phyloP scores from a whole-genome alignment of 2,113 vertebrate genomes.

The Odocoileus hemionus region DNA sequence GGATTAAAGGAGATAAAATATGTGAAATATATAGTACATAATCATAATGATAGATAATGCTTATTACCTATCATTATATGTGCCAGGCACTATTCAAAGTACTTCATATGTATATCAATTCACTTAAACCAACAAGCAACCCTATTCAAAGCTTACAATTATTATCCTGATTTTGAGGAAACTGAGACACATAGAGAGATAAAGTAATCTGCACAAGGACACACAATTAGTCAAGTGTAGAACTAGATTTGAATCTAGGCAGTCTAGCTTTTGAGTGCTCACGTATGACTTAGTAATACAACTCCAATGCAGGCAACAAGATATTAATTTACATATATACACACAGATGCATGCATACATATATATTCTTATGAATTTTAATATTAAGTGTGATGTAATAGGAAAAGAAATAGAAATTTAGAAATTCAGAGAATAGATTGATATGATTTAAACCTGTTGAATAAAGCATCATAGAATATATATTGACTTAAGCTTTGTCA shows the following conservation, averaged over 20 bases:
- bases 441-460: background rate
- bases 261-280: background rate
- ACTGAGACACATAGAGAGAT: background rate
- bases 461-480: background rate
- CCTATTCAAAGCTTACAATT: background rate
- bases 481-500: background rate
- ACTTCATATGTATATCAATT: background rate
- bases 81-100: background rate
- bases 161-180: constrained; percentile 35
- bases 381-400: background rate
- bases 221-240: background rate
- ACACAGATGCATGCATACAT: background rate
- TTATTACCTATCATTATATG: background rate
- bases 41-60: background rate
- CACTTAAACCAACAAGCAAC: background rate
- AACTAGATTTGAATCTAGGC: background rate
- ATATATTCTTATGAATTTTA: background rate
- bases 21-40: constrained; percentile 2
- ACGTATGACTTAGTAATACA: background rate
- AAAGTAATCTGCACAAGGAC: constrained; percentile 4
- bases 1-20: constrained; percentile 29
- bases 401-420: constrained; percentile 1
- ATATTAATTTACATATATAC: background rate
- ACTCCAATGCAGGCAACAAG: background rate
- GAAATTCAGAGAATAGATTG: background rate